These are phyloP conservation scores for Agraylea sexmaculata DNA, from an alignment of 1,140 invertebrate species.

Conservation along the genomic window DNA sequence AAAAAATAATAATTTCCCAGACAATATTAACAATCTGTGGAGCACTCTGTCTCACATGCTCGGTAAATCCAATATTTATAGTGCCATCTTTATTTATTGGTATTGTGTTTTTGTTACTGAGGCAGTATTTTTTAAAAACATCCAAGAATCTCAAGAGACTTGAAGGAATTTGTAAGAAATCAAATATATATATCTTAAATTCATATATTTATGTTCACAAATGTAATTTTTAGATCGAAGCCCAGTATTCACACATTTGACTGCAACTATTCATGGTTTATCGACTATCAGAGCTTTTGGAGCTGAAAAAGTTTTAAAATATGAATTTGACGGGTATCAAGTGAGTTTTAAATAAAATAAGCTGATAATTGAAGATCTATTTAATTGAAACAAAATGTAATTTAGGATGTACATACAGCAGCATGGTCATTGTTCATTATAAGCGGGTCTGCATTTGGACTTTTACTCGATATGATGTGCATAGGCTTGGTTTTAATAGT, in stretches of 20 bases:
- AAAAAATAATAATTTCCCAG: constrained; percentile 27
- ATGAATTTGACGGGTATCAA: constrained; percentile 45
- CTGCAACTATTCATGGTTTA: constrained; percentile 58
- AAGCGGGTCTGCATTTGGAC: constrained; percentile 54
- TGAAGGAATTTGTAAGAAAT: constrained; percentile 55
- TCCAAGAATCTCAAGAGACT: constrained; percentile 68
- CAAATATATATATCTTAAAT: constrained; percentile 11
- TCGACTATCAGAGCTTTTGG: constrained; percentile 63
- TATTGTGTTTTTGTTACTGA: constrained; percentile 49
- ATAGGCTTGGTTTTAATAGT: constrained; percentile 48
- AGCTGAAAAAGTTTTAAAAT: constrained; percentile 46
- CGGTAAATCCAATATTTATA: constrained; percentile 55
- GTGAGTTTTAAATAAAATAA: constrained; percentile 22
- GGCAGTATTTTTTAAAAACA: constrained; percentile 59
- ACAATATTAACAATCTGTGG: constrained; percentile 41
- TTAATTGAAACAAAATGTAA: constrained; percentile 1
- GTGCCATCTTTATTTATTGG: constrained; percentile 49
- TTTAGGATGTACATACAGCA: constrained; percentile 48
- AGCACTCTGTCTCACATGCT: constrained; percentile 44
- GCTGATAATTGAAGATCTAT: constrained; percentile 1
- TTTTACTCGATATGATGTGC: constrained; percentile 54
- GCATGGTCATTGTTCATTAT: constrained; percentile 58
- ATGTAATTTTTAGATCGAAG: constrained; percentile 31
- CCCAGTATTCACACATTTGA: constrained; percentile 71
- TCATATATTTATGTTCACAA: background rate